Evolutionary conservation across 2,113 vertebrate genomes (phyloP).

Genomic region (Zosterops japonicus): DNA sequence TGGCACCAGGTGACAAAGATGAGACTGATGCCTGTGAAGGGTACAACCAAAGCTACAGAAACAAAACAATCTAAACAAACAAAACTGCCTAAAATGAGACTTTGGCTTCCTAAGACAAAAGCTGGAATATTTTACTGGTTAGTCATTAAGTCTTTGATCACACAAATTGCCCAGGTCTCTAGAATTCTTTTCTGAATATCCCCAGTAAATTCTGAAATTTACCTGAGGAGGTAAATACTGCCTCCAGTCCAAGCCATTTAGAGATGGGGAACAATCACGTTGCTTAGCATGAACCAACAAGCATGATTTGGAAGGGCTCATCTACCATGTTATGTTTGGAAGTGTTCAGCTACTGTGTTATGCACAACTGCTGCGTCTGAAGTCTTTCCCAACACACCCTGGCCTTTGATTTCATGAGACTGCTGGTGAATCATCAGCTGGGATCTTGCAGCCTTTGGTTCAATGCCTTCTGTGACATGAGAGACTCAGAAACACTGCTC

Average conservation of each 20-base stretch:
- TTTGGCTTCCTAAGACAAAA: not conserved
- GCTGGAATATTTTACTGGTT: not conserved
- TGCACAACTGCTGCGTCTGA: not conserved
- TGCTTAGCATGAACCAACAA: not conserved
- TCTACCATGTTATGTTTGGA: not conserved
- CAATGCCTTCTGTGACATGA: not conserved
- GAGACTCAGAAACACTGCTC: not conserved
- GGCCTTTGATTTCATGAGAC: not conserved
- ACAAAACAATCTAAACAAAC: not conserved
- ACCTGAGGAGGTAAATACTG: not conserved
- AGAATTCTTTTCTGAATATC: not conserved
- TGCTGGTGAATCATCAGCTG: not conserved
- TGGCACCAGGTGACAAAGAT: not conserved
- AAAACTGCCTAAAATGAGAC: not conserved
- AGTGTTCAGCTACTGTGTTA: not conserved
- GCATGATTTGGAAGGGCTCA: not conserved
- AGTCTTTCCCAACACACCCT: not conserved
- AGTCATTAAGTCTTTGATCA: not conserved
- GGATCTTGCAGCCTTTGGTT: not conserved
- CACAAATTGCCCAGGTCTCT: not conserved
- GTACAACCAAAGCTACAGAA: not conserved
- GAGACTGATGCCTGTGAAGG: not conserved
- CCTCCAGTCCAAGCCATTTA: not conserved
- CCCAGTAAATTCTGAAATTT: not conserved
- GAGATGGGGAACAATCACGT: not conserved